Evolutionary conservation across 2,888 invertebrate species (phyloP), one percentile per base, ranked within the genome.

Genomic region (Hirudinaria manillensis): DNA sequence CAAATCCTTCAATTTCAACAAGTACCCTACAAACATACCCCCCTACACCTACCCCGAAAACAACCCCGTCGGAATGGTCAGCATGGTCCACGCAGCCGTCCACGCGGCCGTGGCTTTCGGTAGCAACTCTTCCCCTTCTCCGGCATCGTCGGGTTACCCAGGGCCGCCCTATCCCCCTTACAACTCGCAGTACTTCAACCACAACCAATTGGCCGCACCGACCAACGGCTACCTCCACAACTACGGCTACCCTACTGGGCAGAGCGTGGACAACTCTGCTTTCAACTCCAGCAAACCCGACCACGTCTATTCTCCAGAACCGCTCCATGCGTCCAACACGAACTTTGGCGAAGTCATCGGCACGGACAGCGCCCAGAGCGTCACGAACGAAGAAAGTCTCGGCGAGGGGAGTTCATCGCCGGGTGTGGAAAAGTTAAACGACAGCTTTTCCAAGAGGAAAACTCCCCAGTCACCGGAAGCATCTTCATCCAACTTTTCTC

Each of bases 101-200:
- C 61, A 61, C 24, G 61, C 61, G n/a, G 61, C 61, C 61, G 61
- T 61, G 61, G 61, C 61, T 13, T 29, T 29, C 24, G 61, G 61
- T n/a, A 61, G 61, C 61, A 61, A 61, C 19, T 61, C 61, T 24
- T 61, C 61, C n/a, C 61, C 61, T 29, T 61, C 61, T 61, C 61
- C 61, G 13, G 61, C 61, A 27, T 61, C 61, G 7, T 27, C 24
- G 24, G 61, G 61, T 10, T 61, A 61, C n/a, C 61, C 61, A 29
- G 61, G 24, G 6, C 61, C 61, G 29, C 61, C 61, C 1, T 61
- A 61, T n/a, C 61, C 24, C 19, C 24, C 61, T 10, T 61, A 61
- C 61, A 61, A 61, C 61, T 24, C 29, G 24, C 61, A 61, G 29
- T 61, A 61, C 61, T 61, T 61, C 13, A 61, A 10, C 61, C 29